Evolutionary conservation across 1,140 invertebrate species (phyloP).

Genomic region (Akabosia matsudoensis): DNA sequence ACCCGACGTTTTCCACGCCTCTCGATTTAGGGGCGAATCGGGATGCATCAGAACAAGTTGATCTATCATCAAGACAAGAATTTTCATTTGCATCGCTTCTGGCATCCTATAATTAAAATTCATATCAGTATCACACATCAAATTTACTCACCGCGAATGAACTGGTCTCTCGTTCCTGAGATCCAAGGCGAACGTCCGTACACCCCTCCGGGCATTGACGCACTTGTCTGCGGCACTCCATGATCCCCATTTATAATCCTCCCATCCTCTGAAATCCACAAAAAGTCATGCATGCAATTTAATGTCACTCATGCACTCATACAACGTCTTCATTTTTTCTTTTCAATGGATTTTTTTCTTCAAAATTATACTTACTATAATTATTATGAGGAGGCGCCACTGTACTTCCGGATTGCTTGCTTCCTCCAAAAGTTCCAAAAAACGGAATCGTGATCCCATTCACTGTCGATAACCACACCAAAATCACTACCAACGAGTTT

Average conservation of each 20-base stretch:
- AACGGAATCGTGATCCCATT: background rate
- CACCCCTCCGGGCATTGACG: background rate
- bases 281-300: too few species aligned
- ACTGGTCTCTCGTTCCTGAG: conserved; percentile 13
- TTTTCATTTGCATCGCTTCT: background rate
- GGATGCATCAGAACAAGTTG: conserved; percentile 4
- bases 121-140: background rate
- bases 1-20: background rate
- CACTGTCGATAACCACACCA: background rate
- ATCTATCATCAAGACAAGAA: background rate
- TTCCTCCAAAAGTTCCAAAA: background rate
- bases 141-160: background rate
- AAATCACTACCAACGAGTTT: too few species aligned
- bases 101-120: background rate
- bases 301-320: too few species aligned
- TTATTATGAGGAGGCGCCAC: background rate
- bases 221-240: background rate
- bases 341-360: background rate
- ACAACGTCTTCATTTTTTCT: background rate
- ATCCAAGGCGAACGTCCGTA: background rate
- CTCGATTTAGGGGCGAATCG: background rate
- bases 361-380: background rate
- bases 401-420: background rate
- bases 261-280: background rate
- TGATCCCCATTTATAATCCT: conserved; percentile 9